Conservation (phyloP, 2,888 invertebrate species). For the Polydrusus cervinus region DNA sequence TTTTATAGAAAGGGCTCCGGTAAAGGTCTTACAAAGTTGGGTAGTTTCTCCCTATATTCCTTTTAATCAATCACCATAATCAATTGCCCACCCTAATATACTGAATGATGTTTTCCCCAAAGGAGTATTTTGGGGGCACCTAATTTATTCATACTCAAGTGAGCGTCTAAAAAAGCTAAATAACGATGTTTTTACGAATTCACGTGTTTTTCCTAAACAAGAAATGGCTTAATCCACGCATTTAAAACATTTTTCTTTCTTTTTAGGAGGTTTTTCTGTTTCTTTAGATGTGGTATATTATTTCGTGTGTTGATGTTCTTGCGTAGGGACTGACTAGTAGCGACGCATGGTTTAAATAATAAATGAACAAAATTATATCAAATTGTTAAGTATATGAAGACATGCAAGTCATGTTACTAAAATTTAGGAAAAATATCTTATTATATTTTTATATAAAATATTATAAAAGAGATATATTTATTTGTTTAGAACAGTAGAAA, state of each 20-base stretch:
- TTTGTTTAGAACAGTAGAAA: too few relatives aligned
- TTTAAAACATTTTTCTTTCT: conserved; percentile 14
- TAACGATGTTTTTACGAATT: conserved; percentile 46
- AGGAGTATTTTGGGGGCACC: conserved; percentile 19
- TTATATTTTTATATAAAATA: too few relatives aligned
- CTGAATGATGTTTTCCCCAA: conserved; percentile 45
- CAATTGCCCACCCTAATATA: conserved; percentile 47
- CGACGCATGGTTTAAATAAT: too few relatives aligned
- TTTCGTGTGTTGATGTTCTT: conserved; percentile 25
- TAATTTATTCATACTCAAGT: conserved; percentile 49
- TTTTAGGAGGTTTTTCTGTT: conserved; percentile 34
- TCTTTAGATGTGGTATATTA: neutral
- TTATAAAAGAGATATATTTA: too few relatives aligned
- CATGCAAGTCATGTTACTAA: too few relatives aligned
- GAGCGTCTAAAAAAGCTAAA: conserved; percentile 44
- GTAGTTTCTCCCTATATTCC: conserved; percentile 28
- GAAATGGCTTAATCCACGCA: conserved; percentile 42
- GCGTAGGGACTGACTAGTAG: too few relatives aligned
- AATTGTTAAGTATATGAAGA: too few relatives aligned
- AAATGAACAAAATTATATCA: too few relatives aligned
- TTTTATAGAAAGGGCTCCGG: conserved; percentile 19
- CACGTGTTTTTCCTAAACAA: conserved; percentile 26
- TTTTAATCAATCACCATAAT: conserved; percentile 51
- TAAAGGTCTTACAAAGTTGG: conserved; percentile 20
- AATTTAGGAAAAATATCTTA: too few relatives aligned